phyloP scores from a whole-genome alignment of 2,888 invertebrate species.

The Asteroscopus sphinx region DNA sequence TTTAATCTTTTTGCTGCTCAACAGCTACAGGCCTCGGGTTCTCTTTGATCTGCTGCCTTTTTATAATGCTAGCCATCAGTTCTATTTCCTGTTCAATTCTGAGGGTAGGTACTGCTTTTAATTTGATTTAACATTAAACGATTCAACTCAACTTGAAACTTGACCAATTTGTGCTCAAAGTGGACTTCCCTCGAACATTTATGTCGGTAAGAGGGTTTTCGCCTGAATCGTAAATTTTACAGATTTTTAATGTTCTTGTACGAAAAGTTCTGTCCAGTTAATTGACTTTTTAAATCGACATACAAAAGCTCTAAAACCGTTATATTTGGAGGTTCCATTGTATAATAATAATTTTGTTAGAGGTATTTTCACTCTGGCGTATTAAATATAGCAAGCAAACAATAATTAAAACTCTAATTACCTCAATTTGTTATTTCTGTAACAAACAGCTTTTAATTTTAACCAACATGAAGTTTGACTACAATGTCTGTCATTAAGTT shows the following conservation, averaged over 20 bases:
- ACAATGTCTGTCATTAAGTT: constrained; percentile 21
- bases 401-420: constrained; percentile 15
- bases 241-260: neutral
- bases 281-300: neutral
- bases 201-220: neutral
- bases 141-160: constrained; percentile 9
- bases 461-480: constrained; percentile 19
- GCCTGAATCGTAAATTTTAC: constrained; percentile 1
- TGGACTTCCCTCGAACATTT: constrained; percentile 4
- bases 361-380: constrained; percentile 9
- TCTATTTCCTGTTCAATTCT: too few relatives aligned
- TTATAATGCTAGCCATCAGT: neutral
- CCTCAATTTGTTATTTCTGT: constrained; percentile 22
- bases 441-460: constrained; percentile 19
- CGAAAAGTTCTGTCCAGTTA: neutral
- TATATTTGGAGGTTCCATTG: constrained; percentile 4
- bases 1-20: constrained; percentile 8
- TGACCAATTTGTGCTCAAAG: constrained; percentile 11
- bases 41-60: constrained; percentile 1
- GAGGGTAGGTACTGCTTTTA: neutral
- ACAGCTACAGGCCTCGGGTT: neutral
- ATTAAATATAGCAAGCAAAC: constrained; percentile 21
- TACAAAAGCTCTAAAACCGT: constrained; percentile 8
- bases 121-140: neutral
- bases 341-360: constrained; percentile 6